Evolutionary conservation across 1,140 invertebrate species (phyloP), one percentile per base, ranked within the genome.

Genomic region (Spodoptera frugiperda): DNA sequence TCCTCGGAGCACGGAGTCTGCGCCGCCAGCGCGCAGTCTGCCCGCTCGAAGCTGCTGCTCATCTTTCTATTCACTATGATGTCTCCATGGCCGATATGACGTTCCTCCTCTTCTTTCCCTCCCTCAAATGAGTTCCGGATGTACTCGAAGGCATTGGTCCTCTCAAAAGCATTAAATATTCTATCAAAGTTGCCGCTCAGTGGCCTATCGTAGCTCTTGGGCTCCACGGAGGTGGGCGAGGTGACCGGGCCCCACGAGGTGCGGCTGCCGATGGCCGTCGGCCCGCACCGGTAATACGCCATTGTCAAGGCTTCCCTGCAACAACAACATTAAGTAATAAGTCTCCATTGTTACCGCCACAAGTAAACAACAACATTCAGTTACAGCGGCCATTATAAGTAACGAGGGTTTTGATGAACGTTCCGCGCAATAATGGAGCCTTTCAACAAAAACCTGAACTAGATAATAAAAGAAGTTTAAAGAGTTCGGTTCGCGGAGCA

Each of bases 171-270:
- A 78, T 94, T 94, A 84, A 94, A 94, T 81, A 94, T 94, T 78
- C 94, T 89, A 79, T 94, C 94, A 78, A 91, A 94, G 78, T 92
- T 94, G 8, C 91, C 93, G 81, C 93, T 94, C 48, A 94, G 81
- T 3, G 92, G 93, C 1, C 92, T 84, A 39, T 90, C 90, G 82
- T 84, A 92, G 77, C 82, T 79, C 78, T 93, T 93, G 30, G 84
- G 81, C 53, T 91, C 90, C 65, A 89, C 61, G 1, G 93, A 76
- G 51, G 19, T 87, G 10, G 95, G 94, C 1, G 95, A 94, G 15
- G 95, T 95, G 61, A 95, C 94, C 2, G 96, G 96, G 9, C 95
- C 95, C 96, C 96, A 96, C 77, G 96, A 96, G 77, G 96, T 95
- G 33, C 96, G 95, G 90, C 95, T 96, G 55, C 95, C 93, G 76